A percentile compares a stretch with the other conserved stretches of the same genome.
phyloP scores from a whole-genome alignment of 2,797 vertebrate species.

The Odontamblyopus lacepedii region DNA sequence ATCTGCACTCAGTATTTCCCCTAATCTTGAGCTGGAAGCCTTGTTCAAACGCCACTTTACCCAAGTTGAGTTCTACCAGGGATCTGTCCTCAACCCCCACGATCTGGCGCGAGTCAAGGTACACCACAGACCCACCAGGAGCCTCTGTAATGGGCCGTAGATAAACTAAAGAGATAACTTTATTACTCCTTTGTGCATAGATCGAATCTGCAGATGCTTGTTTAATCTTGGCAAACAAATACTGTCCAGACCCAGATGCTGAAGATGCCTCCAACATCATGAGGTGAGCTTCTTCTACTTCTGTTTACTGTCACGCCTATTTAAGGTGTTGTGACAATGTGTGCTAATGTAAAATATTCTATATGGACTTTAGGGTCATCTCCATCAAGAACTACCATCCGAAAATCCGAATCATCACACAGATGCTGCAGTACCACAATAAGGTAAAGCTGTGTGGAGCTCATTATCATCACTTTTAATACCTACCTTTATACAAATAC shows the following conservation, averaged over 20 bases:
- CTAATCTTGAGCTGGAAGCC: slow-evolving; percentile 99
- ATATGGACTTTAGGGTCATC: slow-evolving; percentile 85
- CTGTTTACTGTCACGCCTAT: background rate
- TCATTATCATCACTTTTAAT: background rate
- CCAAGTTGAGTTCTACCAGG: slow-evolving; percentile 99
- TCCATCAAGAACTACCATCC: slow-evolving; percentile 99
- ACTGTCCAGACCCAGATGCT: slow-evolving; percentile 97
- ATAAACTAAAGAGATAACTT: background rate
- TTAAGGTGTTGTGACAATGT: background rate
- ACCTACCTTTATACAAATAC: background rate
- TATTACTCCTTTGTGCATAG: slow-evolving; percentile 70
- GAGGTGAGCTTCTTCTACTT: slow-evolving; percentile 79
- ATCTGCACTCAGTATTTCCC: slow-evolving; percentile 89
- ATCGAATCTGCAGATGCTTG: slow-evolving; percentile 99
- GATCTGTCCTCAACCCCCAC: slow-evolving; percentile 99
- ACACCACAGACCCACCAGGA: slow-evolving; percentile 21
- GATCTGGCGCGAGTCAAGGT: slow-evolving; percentile 98
- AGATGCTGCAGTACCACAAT: slow-evolving; percentile 99
- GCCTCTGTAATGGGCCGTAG: background rate
- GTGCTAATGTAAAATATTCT: slow-evolving; percentile 13
- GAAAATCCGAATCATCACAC: slow-evolving; percentile 99
- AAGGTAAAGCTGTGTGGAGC: slow-evolving; percentile 81
- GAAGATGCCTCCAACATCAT: slow-evolving; percentile 99
- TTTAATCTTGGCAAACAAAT: slow-evolving; percentile 98
- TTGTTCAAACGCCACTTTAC: slow-evolving; percentile 99